Evolutionary conservation across 2,888 invertebrate genomes (phyloP).

Genomic region (Oeneis ivallda): DNA sequence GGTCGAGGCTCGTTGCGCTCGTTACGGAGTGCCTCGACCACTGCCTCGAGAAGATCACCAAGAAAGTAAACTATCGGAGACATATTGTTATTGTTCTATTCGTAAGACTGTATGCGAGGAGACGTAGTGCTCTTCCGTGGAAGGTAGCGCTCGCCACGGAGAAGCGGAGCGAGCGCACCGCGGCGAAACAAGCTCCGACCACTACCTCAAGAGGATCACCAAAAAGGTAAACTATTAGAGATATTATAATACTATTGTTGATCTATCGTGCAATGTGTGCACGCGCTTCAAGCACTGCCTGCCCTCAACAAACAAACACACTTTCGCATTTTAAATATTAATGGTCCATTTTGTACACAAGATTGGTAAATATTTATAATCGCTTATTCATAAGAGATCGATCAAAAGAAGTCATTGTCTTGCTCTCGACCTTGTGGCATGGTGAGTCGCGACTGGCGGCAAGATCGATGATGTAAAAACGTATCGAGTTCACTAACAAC

Average conservation of each 20-base stretch:
- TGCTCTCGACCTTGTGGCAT: background rate
- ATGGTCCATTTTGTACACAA: too few species aligned
- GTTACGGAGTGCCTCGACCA: background rate
- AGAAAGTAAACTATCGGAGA: background rate
- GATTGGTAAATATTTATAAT: too few species aligned
- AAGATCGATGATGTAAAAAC: slow-evolving; percentile 7
- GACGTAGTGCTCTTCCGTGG: background rate
- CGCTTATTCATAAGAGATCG: background rate
- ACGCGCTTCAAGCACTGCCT: too few species aligned
- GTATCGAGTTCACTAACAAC: slow-evolving; percentile 1
- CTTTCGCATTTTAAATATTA: too few species aligned
- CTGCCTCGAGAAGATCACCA: background rate
- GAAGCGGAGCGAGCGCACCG: background rate
- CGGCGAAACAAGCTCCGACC: too few species aligned
- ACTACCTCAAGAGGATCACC: too few species aligned
- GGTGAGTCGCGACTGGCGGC: background rate
- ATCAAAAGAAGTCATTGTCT: slow-evolving; percentile 5
- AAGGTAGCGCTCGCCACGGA: background rate
- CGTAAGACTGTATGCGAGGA: background rate
- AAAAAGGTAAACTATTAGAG: too few species aligned
- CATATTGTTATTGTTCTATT: too few species aligned
- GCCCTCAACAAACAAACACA: too few species aligned
- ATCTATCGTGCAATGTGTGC: too few species aligned
- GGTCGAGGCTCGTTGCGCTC: too few species aligned
- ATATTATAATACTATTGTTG: too few species aligned